Evolutionary conservation across 1,140 invertebrate species (phyloP), one percentile per base, ranked within the genome.

Genomic region (Thrips palmi): DNA sequence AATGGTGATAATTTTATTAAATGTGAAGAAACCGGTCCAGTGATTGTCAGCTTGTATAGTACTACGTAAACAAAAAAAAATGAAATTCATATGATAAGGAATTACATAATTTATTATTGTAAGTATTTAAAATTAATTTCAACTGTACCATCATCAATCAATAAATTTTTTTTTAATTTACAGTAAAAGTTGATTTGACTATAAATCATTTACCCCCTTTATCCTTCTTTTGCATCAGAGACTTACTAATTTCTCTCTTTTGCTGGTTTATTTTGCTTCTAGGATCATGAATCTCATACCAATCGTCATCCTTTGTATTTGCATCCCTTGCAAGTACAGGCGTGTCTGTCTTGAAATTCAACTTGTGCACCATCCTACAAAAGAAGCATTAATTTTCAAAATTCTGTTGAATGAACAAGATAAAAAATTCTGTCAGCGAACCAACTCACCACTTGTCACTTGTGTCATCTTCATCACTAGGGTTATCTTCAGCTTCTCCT

Each of bases 251-350:
- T 46, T 72, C 84, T 42, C 91, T 63, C 53, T 88, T 72, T 35
- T 91, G 64, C 63, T 93, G 87, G 47, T 87, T 96, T 1, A 97
- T 57, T 0, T 86, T 82, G 67, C 97, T 96, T 47, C 92, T 63
- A 0, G 94, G 93, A 64, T 97, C 91, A 51, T 80, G 81, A 40
- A 94, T 87, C 51, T 94, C 87, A 56, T 92, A 97, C 83, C 92
- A 91, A 54, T 97, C 89, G 48, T 88, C 79, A 38, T 76, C 70
- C 54, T 88, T 89, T 3, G 76, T 83, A 47, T 86, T 96, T 0
- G 93, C 93, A 67, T 98, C 94, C 54, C 92, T 88, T 0, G 93
- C 93, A 36, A 91, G 60, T 12, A 86, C 73, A 0, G 75, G 69
- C 1, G 60, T 63, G 41, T 73, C 68, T 7, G 80, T 74, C 44